Evolutionary conservation across 1,140 invertebrate genomes (phyloP).

Genomic region (Eupeodes corollae): DNA sequence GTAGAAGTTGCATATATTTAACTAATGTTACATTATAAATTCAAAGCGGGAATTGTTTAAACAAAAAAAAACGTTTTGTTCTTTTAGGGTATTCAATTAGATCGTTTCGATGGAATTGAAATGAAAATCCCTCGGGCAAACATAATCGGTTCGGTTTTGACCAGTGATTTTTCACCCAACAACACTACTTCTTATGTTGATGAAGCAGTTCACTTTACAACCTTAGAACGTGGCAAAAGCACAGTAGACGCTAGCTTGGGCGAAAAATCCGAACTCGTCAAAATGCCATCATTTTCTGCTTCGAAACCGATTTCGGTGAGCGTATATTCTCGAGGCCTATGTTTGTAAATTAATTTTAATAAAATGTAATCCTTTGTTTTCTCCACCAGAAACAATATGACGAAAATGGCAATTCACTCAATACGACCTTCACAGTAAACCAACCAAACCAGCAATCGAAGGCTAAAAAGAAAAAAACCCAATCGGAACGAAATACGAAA

Average conservation of each 20-base stretch:
- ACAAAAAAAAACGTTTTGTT: neutral
- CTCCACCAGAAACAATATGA: slow-evolving; percentile 37
- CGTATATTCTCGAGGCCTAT: neutral
- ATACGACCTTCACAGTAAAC: slow-evolving; percentile 18
- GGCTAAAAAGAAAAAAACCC: slow-evolving; percentile 34
- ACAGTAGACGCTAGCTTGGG: slow-evolving; percentile 8
- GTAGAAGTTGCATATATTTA: too few species aligned
- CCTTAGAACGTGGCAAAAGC: slow-evolving; percentile 3
- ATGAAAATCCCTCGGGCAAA: slow-evolving; percentile 8
- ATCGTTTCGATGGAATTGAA: slow-evolving; percentile 6
- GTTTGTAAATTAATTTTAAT: neutral
- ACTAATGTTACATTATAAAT: too few species aligned
- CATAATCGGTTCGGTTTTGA: neutral
- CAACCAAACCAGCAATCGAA: slow-evolving; percentile 13
- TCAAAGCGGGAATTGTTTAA: neutral
- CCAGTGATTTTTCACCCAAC: slow-evolving; percentile 5
- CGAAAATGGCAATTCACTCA: slow-evolving; percentile 41
- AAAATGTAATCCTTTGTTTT: neutral
- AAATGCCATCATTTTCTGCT: neutral
- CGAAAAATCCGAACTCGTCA: slow-evolving; percentile 2
- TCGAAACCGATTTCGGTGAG: neutral
- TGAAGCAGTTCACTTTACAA: slow-evolving; percentile 10
- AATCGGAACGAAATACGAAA: slow-evolving; percentile 42
- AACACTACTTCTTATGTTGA: slow-evolving; percentile 10
- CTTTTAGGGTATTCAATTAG: slow-evolving; percentile 5